Percentiles rank a stretch among this genome's conserved stretches.
Evolutionary conservation across 2,113 vertebrate genomes (phyloP).

Genomic region (Catharus bicknelli): DNA sequence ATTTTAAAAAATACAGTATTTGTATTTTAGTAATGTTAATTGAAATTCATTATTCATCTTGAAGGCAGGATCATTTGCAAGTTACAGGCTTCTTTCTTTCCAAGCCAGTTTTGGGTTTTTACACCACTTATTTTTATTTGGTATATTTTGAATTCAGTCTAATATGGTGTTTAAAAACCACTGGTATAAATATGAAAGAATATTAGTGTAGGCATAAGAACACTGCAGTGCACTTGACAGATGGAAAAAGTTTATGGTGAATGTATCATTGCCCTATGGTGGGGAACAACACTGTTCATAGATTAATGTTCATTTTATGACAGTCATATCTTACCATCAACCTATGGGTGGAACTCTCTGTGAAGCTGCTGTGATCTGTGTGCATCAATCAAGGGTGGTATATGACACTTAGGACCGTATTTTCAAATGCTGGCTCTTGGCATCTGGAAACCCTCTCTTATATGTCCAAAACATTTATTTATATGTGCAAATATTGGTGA

Average conservation of each 20-base stretch:
- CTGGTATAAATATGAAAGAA: neutral
- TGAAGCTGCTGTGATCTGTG: constrained; percentile 6
- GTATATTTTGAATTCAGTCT: neutral
- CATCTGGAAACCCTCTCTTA: neutral
- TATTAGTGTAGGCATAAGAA: constrained; percentile 1
- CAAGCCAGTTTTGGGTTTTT: neutral
- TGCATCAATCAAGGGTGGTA: neutral
- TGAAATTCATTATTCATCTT: neutral
- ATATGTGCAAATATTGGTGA: neutral
- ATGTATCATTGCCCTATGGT: constrained; percentile 30
- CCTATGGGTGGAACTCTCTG: constrained; percentile 5
- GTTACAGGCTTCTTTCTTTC: neutral
- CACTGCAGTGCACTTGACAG: neutral
- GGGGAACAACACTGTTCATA: constrained; percentile 23
- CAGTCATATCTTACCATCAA: constrained; percentile 21
- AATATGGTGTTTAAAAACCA: neutral
- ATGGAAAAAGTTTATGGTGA: constrained; percentile 38
- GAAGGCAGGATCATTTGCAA: neutral
- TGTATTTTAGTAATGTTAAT: neutral
- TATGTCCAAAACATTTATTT: neutral
- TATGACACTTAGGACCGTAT: neutral
- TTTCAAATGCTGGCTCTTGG: neutral
- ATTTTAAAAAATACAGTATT: neutral
- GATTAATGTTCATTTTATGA: constrained; percentile 53
- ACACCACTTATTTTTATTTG: neutral